phyloP scores from a whole-genome alignment of 2,113 vertebrate species.

The Anhinga anhinga region DNA sequence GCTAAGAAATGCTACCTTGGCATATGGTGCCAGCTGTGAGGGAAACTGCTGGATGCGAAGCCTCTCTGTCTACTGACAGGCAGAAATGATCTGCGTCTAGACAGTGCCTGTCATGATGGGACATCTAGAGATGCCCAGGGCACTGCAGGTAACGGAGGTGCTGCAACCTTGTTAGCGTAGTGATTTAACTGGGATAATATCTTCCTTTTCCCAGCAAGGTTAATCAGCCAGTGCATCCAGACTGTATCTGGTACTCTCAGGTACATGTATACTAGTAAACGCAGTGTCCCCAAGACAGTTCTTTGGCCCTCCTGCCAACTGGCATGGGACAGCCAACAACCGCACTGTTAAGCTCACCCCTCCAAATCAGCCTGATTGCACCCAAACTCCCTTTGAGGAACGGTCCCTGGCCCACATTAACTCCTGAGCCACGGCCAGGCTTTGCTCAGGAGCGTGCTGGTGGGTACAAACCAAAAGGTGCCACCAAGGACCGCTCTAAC shows the following conservation, averaged over 20 bases:
- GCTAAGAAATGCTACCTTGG: not conserved
- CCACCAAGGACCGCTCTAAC: not conserved
- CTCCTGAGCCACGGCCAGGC: not conserved
- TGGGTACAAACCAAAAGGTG: not conserved
- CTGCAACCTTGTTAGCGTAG: not conserved
- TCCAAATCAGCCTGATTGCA: not conserved
- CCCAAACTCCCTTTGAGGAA: not conserved
- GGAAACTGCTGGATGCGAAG: not conserved
- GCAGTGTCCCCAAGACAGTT: not conserved
- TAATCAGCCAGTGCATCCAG: not conserved
- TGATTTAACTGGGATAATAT: not conserved
- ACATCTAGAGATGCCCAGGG: not conserved
- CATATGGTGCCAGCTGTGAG: not conserved
- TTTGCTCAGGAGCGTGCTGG: not conserved
- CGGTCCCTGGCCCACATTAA: not conserved
- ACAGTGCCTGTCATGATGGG: not conserved
- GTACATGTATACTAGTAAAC: not conserved
- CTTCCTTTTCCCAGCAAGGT: not conserved
- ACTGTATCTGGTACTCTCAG: not conserved
- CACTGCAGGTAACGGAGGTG: not conserved
- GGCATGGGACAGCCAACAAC: not conserved
- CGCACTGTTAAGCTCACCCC: not conserved
- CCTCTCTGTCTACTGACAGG: not conserved
- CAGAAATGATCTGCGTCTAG: not conserved
- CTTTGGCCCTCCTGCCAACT: not conserved